Base-by-base conservation (phyloP, 2,113 vertebrate species). In the Lycocorax pyrrhopterus region DNA sequence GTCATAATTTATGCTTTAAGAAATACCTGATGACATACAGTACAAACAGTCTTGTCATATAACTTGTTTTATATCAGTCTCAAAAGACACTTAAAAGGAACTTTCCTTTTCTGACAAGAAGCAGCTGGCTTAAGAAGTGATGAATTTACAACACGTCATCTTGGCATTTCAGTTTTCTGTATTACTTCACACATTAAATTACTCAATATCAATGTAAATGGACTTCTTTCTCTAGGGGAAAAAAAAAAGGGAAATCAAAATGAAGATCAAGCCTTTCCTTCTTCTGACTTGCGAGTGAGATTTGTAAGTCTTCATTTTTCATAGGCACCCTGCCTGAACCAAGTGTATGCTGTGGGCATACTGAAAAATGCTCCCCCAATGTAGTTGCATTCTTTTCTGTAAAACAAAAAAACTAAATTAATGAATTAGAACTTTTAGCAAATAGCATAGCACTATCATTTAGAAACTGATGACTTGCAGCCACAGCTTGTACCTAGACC, bases 21-120 rank as follows among this genome's bases (percentile, higher is more conserved):
- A 95, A 96, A 96, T 94, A 89, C 79, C 81, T 94, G 94, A 84
- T 97, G 93, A 94, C 91, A 95, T 91, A 89, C 84, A 82, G 83
- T 85, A 93, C 91, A 89, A 92, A 96, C 76, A 89, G 30, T 46
- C 78, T 87, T 92, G 93, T 93, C 96, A 89, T 90, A 64, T 63
- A 94, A 91, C 90, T 95, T 94, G 79, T 87, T 96, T 95, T 84
- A 95, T 95, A 92, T 94, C 94, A 76, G 69, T 88, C 93, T 95
- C 84, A 82, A 87, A 97, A 95, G 84, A 92, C 68, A 88, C 84
- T 93, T 95, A 64, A 95, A 96, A 93, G 77, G 75, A 94, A 73
- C 60, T 90, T 94, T 72, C 51, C 43, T 84, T 76, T 92, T 94
- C 71, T 94, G 83, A 93, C 90, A 94, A 96, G 90, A 95, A 97